Conservation (phyloP, 2,888 invertebrate genomes). For the Cordilura impudica region DNA sequence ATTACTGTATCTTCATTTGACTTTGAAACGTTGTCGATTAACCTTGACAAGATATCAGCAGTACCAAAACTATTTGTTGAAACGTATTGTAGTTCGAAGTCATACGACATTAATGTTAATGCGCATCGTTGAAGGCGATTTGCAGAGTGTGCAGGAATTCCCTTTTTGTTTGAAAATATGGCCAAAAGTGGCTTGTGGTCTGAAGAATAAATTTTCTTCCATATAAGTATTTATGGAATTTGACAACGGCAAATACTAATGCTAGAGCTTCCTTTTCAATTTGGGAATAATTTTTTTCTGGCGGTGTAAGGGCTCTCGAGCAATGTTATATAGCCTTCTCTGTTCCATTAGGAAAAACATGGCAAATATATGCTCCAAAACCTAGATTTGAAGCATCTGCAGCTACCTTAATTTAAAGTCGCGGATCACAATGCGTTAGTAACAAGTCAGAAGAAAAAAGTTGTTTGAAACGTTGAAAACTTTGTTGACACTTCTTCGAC, state of each 20-base stretch:
- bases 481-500: slow-evolving; percentile 67
- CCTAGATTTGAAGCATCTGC: slow-evolving; percentile 64
- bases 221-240: slow-evolving; percentile 17
- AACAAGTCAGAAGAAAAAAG: slow-evolving; percentile 68
- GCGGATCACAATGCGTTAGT: slow-evolving; percentile 67
- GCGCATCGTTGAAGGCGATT: slow-evolving; percentile 35
- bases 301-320: slow-evolving; percentile 12
- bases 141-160: slow-evolving; percentile 43
- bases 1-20: no score
- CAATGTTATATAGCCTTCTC: slow-evolving; percentile 25
- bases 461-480: slow-evolving; percentile 64
- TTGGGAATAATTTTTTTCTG: slow-evolving; percentile 65
- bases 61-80: slow-evolving; percentile 17
- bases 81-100: slow-evolving; percentile 21
- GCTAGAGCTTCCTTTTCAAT: slow-evolving; percentile 39
- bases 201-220: slow-evolving; percentile 21
- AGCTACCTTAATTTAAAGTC: slow-evolving; percentile 20
- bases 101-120: no score
- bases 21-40: no score
- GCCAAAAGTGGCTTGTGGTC: slow-evolving; percentile 6
- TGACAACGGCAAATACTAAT: not conserved
- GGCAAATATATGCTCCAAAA: slow-evolving; percentile 65
- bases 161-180: slow-evolving; percentile 63
- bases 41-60: slow-evolving; percentile 23
- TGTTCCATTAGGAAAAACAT: slow-evolving; percentile 61